Base-by-base conservation (phyloP, 2,113 vertebrate species). In the Rousettus leschenaultii region DNA sequence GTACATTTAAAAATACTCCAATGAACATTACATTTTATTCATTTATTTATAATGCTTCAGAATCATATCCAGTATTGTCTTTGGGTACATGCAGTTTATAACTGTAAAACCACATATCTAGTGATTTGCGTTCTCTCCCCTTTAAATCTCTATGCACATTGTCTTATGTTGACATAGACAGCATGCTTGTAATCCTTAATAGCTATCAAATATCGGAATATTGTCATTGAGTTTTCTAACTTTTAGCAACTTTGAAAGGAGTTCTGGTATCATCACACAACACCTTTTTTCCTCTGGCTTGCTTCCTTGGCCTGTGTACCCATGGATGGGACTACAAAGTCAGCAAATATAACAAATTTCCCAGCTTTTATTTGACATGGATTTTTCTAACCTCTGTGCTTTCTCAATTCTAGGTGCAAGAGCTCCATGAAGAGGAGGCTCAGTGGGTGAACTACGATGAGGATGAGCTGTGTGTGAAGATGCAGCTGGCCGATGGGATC, bases 371-470 rank as follows among this genome's bases (percentile, higher is more conserved):
- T 85, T 33, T 71, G 26, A 30, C 21, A 38, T 28, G 19, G 24
- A 16, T 38, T 66, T 89, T 75, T 53, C 61, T 88, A 48, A 91
- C 4, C 65, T 14, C 89, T 7, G 91, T 94, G 83, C 55, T 26
- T 94, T 95, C 78, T 94, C 16, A 83, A 79, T 96, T 86, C 93
- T 96, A 99, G 99, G 99, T 99, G 16, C 99, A 99, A 97, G 99
- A 99, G 88, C 99, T 99, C 80, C 99, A 99, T 0, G 99, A 99
- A 95, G 99, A 99, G 89, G 99, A 99, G 97, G 98, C 99, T 0
- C 99, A 99, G 97, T 99, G 99, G 99, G 99, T 99, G 71, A 99
- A 99, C 98, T 99, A 99, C 0, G 99, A 99, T 0, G 99, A 99
- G 84, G 99, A 99, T 8, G 99, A 99, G 57, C 98, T 99, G 87